phyloP scores from a whole-genome alignment of 2,113 vertebrate species.

The Athene cunicularia region DNA sequence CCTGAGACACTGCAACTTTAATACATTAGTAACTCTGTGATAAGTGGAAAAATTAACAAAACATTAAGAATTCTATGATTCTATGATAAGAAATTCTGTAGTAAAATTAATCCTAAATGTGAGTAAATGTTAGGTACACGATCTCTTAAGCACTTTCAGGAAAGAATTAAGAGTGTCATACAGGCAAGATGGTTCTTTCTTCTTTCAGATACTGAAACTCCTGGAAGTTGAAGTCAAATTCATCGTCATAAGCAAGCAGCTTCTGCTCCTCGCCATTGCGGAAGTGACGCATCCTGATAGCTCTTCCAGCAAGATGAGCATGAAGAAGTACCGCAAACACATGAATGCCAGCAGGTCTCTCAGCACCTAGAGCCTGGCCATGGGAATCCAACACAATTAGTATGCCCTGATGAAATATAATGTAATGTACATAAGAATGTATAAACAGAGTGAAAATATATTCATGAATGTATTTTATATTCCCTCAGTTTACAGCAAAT shows the following conservation, averaged over 20 bases:
- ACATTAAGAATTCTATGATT: background rate
- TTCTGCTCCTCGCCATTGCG: slow-evolving; percentile 79
- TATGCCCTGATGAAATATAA: background rate
- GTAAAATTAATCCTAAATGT: background rate
- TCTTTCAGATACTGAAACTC: slow-evolving; percentile 86
- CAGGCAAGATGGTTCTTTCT: slow-evolving; percentile 84
- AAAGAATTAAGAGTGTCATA: slow-evolving; percentile 40
- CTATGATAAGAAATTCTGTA: background rate
- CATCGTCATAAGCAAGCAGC: slow-evolving; percentile 82
- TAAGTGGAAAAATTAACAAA: background rate
- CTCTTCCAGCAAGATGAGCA: slow-evolving; percentile 85
- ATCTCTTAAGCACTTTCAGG: background rate
- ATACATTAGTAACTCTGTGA: accelerated
- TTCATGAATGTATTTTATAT: background rate
- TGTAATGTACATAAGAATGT: background rate
- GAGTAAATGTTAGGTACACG: background rate
- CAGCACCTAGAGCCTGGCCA: slow-evolving; percentile 80
- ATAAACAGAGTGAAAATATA: background rate
- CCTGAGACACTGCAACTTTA: background rate
- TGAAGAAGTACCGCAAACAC: slow-evolving; percentile 88
- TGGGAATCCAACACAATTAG: background rate
- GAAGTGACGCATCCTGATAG: slow-evolving; percentile 84
- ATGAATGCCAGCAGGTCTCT: slow-evolving; percentile 82
- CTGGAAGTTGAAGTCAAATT: slow-evolving; percentile 91
- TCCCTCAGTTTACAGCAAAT: background rate